These are phyloP conservation scores for Cerastis leucographa DNA, from an alignment of 2,888 invertebrate species.

Conservation along the genomic window DNA sequence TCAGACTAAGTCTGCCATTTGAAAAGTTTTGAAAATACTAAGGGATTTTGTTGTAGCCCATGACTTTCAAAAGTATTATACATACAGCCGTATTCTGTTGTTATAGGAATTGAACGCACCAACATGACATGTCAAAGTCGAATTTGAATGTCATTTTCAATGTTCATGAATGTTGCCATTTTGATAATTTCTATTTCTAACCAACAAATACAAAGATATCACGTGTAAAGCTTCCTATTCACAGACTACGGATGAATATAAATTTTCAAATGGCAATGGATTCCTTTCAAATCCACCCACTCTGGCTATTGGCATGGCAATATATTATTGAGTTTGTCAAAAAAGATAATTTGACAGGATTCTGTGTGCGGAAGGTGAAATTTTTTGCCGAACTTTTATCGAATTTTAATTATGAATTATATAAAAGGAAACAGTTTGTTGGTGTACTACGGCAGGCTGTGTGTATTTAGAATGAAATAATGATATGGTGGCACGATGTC, in stretches of 20 bases:
- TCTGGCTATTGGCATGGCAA: constrained; percentile 42
- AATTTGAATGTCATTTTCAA: constrained; percentile 10
- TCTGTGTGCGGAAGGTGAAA: constrained; percentile 45
- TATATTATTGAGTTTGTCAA: constrained; percentile 55
- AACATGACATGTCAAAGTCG: constrained; percentile 56
- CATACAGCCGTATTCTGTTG: fast-evolving
- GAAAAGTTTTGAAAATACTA: too few species aligned
- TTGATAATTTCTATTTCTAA: neutral
- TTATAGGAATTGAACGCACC: constrained; percentile 36
- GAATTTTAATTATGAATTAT: constrained; percentile 60
- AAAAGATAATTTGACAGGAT: constrained; percentile 48
- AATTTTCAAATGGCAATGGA: constrained; percentile 24
- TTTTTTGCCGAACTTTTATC: constrained; percentile 43
- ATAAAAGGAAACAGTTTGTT: constrained; percentile 46
- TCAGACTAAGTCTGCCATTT: too few species aligned
- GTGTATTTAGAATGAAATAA: constrained; percentile 74
- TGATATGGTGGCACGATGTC: constrained; percentile 80
- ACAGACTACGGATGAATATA: neutral
- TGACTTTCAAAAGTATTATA: neutral
- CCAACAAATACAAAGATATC: neutral
- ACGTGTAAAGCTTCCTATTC: constrained; percentile 26
- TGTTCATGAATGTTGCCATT: constrained; percentile 37
- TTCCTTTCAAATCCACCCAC: neutral
- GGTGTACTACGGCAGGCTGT: constrained; percentile 40
- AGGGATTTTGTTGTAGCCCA: neutral